phyloP scores from a whole-genome alignment of 2,797 vertebrate genomes.

The Carapus acus region DNA sequence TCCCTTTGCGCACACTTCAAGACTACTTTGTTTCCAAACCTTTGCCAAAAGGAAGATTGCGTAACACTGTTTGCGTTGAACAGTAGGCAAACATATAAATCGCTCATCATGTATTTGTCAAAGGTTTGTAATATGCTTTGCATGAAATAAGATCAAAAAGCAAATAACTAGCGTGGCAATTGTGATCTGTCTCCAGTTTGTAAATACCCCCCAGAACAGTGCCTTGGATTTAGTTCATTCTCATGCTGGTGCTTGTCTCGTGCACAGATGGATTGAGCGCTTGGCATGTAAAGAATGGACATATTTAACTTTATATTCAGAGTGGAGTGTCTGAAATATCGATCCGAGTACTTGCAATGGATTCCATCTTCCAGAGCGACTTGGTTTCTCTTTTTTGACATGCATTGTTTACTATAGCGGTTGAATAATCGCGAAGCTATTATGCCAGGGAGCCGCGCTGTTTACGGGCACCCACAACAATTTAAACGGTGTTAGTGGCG shows the following conservation, averaged over 20 bases:
- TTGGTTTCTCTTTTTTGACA: constrained; percentile 1
- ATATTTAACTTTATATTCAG: constrained; percentile 12
- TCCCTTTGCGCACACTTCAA: background rate
- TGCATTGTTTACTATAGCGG: background rate
- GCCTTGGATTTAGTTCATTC: constrained; percentile 8
- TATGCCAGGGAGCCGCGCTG: background rate
- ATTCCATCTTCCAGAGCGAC: constrained; percentile 8
- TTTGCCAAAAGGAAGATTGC: too few relatives aligned
- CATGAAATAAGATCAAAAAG: too few relatives aligned
- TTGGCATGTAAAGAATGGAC: constrained; percentile 16
- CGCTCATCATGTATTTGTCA: too few relatives aligned
- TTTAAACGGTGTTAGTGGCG: constrained; percentile 7
- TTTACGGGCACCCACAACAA: constrained; percentile 23
- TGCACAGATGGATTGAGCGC: constrained; percentile 14
- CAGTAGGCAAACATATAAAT: too few relatives aligned
- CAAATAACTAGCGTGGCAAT: too few relatives aligned
- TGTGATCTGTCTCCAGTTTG: too few relatives aligned
- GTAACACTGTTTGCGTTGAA: too few relatives aligned
- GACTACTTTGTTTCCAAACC: constrained; percentile 4
- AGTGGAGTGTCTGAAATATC: constrained; percentile 19
- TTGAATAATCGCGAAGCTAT: constrained; percentile 8
- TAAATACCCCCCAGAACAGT: too few relatives aligned
- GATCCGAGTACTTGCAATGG: constrained; percentile 9
- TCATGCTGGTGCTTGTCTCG: constrained; percentile 1
- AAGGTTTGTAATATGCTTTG: too few relatives aligned